Evolutionary conservation across 2,113 vertebrate genomes (phyloP).

Genomic region (Rhineura floridana): DNA sequence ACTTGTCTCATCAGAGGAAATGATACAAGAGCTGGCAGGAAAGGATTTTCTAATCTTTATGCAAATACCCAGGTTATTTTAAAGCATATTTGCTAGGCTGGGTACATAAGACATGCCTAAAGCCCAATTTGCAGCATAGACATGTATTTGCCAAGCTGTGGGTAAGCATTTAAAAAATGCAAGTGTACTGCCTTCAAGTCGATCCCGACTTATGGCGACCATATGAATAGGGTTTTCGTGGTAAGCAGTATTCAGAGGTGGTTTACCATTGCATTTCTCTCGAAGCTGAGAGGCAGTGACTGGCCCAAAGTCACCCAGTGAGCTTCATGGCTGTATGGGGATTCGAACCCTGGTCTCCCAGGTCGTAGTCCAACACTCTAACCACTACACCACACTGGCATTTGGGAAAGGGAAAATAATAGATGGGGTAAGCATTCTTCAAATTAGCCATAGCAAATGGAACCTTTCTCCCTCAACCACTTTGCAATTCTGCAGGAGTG

Average conservation of each 20-base stretch:
- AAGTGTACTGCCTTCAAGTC: too few relatives aligned
- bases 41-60: background rate
- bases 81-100: background rate
- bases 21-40: background rate
- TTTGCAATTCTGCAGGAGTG: background rate
- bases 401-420: too few relatives aligned
- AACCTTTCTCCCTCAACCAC: background rate
- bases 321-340: too few relatives aligned
- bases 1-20: background rate
- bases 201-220: too few relatives aligned
- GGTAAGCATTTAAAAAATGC: background rate
- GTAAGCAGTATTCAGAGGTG: too few relatives aligned
- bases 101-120: background rate
- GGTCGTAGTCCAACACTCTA: too few relatives aligned
- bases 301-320: too few relatives aligned
- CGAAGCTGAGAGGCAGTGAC: too few relatives aligned
- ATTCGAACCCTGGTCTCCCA: too few relatives aligned
- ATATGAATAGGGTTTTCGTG: too few relatives aligned
- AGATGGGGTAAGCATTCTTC: background rate
- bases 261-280: too few relatives aligned
- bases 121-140: background rate
- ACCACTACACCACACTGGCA: too few relatives aligned
- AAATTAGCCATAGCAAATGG: background rate
- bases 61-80: background rate
- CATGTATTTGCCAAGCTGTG: background rate